phyloP scores from a whole-genome alignment of 2,113 vertebrate genomes.

The Myotis yumanensis region DNA sequence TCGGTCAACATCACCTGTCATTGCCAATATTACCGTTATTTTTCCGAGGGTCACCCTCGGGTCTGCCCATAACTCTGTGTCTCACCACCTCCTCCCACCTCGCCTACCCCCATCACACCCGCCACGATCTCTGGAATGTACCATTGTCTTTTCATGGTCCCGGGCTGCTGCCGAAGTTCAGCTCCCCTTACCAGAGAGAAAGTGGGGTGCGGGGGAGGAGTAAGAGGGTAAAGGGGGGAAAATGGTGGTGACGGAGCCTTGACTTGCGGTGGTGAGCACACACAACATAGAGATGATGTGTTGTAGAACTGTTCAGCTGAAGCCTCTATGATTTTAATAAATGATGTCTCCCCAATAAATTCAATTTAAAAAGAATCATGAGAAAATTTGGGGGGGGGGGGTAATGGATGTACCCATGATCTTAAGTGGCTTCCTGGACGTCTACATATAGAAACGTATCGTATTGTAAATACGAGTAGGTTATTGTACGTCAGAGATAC shows the following conservation, averaged over 20 bases:
- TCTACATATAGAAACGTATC: not conserved
- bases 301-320: not conserved
- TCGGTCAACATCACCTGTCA: not conserved
- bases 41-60: not conserved
- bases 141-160: not conserved
- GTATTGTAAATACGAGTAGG: not conserved
- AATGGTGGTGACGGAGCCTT: not conserved
- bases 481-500: not conserved
- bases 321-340: not conserved
- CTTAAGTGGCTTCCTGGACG: not conserved
- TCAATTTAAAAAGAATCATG: not conserved
- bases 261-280: not conserved
- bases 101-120: not conserved
- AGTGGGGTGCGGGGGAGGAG: not conserved
- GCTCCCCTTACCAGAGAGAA: not conserved
- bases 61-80: not conserved
- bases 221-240: not conserved
- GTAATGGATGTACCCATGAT: not conserved
- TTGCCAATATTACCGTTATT: not conserved
- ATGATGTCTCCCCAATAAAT: not conserved
- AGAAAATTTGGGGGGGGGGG: not conserved
- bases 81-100: not conserved
- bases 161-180: not conserved
- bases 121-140: rapidly evolving
- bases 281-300: not conserved